These are phyloP conservation scores for Chorisops tibialis DNA, from an alignment of 2,888 invertebrate species.

Conservation along the genomic window DNA sequence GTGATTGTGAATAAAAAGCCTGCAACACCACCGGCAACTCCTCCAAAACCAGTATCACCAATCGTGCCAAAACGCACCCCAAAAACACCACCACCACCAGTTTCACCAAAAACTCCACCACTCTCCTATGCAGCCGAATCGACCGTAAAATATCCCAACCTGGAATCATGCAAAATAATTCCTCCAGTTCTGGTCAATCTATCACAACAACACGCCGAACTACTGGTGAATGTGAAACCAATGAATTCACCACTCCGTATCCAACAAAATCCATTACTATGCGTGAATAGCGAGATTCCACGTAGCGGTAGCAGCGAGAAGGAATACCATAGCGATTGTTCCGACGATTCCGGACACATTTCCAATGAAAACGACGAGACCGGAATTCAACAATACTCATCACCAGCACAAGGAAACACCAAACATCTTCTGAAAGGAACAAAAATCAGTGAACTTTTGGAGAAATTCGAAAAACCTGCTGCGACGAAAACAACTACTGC, in stretches of 20 bases:
- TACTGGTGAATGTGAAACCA: slow-evolving; percentile 45
- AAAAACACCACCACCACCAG: background rate
- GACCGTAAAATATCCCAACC: slow-evolving; percentile 41
- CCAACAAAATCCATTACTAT: slow-evolving; percentile 30
- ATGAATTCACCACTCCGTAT: slow-evolving; percentile 22
- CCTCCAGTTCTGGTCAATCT: slow-evolving; percentile 47
- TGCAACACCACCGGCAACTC: background rate
- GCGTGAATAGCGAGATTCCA: slow-evolving; percentile 26
- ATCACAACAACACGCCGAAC: slow-evolving; percentile 47
- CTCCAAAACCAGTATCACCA: slow-evolving; percentile 3
- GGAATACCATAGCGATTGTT: slow-evolving; percentile 66
- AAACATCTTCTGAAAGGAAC: slow-evolving; percentile 10
- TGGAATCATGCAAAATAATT: slow-evolving; percentile 49
- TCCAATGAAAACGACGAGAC: slow-evolving; percentile 65
- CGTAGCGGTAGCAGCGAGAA: slow-evolving; percentile 40
- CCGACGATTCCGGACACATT: slow-evolving; percentile 79
- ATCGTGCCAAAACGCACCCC: no score
- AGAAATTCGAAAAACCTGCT: slow-evolving; percentile 44
- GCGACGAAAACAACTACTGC: slow-evolving; percentile 17
- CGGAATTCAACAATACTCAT: background rate
- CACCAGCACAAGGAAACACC: background rate
- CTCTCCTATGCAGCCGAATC: slow-evolving; percentile 45
- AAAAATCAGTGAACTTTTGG: slow-evolving; percentile 44
- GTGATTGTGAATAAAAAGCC: slow-evolving; percentile 17
- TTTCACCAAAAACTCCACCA: background rate